phyloP scores from a whole-genome alignment of 2,113 vertebrate species.

The Psittacula cyanocephala region DNA sequence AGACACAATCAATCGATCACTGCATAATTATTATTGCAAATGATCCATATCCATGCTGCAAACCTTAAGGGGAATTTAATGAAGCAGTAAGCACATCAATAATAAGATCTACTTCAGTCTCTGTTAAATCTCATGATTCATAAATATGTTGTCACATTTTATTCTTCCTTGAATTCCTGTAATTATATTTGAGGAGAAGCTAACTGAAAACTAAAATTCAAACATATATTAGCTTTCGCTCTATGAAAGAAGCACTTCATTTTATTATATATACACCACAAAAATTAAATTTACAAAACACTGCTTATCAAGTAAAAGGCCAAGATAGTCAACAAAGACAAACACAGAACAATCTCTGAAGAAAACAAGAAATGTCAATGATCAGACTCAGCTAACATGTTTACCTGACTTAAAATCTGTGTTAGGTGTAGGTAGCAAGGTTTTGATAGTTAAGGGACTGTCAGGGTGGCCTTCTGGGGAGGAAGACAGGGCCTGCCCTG shows the following conservation, averaged over 20 bases:
- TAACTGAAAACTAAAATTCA: conserved; percentile 15
- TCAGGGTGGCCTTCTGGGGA: not conserved
- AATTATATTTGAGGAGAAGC: conserved; percentile 49
- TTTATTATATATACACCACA: not conserved
- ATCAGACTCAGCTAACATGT: not conserved
- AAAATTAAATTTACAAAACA: not conserved
- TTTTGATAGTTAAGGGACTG: not conserved
- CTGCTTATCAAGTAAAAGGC: not conserved
- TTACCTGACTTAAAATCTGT: not conserved
- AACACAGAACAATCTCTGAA: not conserved
- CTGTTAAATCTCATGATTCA: conserved; percentile 76
- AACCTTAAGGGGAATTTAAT: conserved; percentile 85
- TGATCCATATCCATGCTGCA: conserved; percentile 82
- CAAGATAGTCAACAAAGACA: not conserved
- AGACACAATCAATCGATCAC: conserved; percentile 86
- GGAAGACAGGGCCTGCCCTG: not conserved
- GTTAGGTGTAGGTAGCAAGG: not conserved
- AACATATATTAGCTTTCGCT: not conserved
- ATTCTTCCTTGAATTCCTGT: conserved; percentile 60
- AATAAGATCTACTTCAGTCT: conserved; percentile 77
- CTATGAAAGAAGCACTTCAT: not conserved
- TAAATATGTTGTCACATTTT: conserved; percentile 74
- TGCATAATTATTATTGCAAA: conserved; percentile 88
- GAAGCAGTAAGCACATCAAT: conserved; percentile 84
- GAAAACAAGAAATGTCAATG: not conserved